Conservation (phyloP, 2,888 invertebrate genomes). For the Ypsolopha scabrella region DNA sequence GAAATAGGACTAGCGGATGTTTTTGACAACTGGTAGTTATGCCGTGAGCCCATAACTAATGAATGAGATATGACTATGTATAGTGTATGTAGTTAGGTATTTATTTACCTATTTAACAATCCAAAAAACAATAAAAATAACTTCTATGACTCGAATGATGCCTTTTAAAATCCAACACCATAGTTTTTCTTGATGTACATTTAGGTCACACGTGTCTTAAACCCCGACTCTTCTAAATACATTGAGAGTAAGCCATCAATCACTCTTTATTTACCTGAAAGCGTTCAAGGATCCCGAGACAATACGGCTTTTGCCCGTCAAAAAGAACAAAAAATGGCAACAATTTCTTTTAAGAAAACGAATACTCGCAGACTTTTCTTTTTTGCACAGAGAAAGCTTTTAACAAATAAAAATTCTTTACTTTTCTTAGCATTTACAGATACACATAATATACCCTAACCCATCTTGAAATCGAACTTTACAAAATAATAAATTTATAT, state of each 20-base stretch:
- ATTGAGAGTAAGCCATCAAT: conserved; percentile 44
- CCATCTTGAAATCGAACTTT: background rate
- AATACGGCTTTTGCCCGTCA: conserved; percentile 23
- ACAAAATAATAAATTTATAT: background rate
- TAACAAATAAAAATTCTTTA: conserved; percentile 3
- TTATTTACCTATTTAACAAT: background rate
- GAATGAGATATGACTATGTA: conserved; percentile 32
- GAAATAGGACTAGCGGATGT: conserved; percentile 36
- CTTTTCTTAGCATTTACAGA: background rate
- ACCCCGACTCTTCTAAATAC: conserved; percentile 33
- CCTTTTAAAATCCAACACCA: conserved; percentile 16
- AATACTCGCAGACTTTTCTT: background rate
- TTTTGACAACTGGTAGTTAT: conserved; percentile 45
- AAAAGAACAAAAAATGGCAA: conserved; percentile 16
- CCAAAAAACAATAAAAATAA: too few relatives aligned
- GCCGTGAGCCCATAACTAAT: conserved; percentile 41
- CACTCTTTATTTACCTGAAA: conserved; percentile 33
- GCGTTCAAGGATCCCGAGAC: conserved; percentile 36
- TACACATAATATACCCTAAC: background rate
- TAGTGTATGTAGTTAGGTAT: background rate
- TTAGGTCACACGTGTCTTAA: conserved; percentile 18
- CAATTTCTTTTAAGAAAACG: conserved; percentile 1
- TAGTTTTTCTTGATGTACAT: conserved; percentile 7
- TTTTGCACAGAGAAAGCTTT: conserved; percentile 3
- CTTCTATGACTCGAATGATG: conserved; percentile 5